These are phyloP conservation scores for Pelvicachromis taeniatus DNA, from an alignment of 2,113 vertebrate genomes.

Conservation along the genomic window DNA sequence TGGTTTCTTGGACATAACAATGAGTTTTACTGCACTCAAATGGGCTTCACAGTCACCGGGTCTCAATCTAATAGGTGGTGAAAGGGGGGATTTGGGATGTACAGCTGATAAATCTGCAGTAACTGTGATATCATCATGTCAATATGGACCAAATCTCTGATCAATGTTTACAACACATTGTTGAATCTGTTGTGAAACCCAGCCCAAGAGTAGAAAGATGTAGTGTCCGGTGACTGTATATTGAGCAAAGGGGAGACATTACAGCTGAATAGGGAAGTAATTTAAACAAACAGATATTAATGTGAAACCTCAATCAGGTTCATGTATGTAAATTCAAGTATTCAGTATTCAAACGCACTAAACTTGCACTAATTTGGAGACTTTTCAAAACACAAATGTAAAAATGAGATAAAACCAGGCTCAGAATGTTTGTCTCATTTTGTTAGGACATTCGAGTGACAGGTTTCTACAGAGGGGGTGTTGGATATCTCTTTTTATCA, in stretches of 20 bases:
- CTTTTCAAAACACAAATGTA: too few species aligned
- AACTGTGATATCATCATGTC: not conserved
- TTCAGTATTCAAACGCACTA: rapidly evolving
- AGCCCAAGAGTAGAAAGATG: not conserved
- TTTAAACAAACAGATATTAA: not conserved
- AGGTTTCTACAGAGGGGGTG: too few species aligned
- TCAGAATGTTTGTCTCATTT: too few species aligned
- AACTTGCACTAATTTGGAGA: too few species aligned
- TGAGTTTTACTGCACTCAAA: not conserved
- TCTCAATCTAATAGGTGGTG: not conserved
- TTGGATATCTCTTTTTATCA: rapidly evolving
- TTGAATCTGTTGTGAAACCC: rapidly evolving
- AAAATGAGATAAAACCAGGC: too few species aligned
- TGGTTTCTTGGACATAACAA: rapidly evolving
- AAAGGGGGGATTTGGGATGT: not conserved
- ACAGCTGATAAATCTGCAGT: not conserved
- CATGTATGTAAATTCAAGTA: not conserved
- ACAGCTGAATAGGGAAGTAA: not conserved
- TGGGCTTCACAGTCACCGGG: not conserved
- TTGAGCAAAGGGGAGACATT: not conserved
- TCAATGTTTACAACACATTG: rapidly evolving
- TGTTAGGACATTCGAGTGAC: too few species aligned
- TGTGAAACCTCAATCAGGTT: not conserved
- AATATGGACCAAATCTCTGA: not conserved
- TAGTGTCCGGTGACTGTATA: not conserved